Percentiles rank a stretch among this genome's conserved stretches.
Conservation (phyloP, 2,888 invertebrate species). For the Sphaerophoria taeniata region DNA sequence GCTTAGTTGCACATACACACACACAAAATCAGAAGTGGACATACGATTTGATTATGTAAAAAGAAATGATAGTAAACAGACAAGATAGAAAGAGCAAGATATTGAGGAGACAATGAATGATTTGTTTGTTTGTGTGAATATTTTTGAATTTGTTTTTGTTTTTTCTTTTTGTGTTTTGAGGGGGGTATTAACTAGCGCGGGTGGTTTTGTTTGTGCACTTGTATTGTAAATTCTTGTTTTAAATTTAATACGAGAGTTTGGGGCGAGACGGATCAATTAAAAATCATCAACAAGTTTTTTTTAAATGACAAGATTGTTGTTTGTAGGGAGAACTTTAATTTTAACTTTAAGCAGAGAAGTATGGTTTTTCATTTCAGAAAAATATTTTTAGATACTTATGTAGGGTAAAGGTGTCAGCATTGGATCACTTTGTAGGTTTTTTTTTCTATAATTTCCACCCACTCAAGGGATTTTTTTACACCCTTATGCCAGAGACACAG, state of each 20-base stretch:
- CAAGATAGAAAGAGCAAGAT: constrained; percentile 3
- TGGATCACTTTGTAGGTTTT: no score
- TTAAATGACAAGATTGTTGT: background rate
- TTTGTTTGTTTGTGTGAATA: constrained; percentile 14
- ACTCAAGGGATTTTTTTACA: no score
- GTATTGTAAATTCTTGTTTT: constrained; percentile 28
- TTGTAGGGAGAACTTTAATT: background rate
- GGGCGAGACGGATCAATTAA: constrained; percentile 37
- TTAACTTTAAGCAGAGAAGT: no score
- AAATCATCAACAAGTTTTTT: constrained; percentile 59
- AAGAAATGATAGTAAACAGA: constrained; percentile 23
- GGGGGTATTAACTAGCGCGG: background rate
- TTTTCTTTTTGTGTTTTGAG: background rate
- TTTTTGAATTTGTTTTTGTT: constrained; percentile 5
- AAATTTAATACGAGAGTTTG: constrained; percentile 29
- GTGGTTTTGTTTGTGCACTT: background rate
- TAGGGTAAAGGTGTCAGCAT: no score
- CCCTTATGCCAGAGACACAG: no score
- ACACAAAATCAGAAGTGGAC: constrained; percentile 8
- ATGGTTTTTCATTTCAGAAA: no score
- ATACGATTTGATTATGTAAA: constrained; percentile 57
- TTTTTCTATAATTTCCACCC: no score
- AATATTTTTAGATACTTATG: no score
- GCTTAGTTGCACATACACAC: constrained; percentile 36
- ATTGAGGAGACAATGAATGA: constrained; percentile 43